A percentile compares a stretch with the other conserved stretches of the same genome.
Conservation (phyloP, 2,113 vertebrate genomes). For the Peromyscus leucopus region DNA sequence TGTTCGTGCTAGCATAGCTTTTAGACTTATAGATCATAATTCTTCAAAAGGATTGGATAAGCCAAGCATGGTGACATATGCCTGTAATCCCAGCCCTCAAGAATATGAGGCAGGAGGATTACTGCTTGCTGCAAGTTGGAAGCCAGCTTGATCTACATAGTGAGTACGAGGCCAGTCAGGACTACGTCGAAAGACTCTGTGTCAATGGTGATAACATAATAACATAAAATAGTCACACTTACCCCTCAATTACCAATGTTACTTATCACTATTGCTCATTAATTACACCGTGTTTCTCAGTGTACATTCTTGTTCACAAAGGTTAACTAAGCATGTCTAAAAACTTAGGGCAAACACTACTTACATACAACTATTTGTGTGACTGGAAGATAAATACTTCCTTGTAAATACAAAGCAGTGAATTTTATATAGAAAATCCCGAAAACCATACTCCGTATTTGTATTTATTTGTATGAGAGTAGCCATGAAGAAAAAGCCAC, state of each 20-base stretch:
- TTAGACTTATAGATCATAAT: not conserved
- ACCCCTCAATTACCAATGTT: not conserved
- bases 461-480: slow-evolving; percentile 34
- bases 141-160: not conserved
- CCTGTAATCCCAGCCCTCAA: not conserved
- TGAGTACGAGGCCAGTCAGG: not conserved
- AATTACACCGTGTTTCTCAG: slow-evolving; percentile 12
- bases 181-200: not conserved
- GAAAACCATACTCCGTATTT: not conserved
- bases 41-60: not conserved
- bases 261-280: not conserved
- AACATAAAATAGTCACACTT: not conserved
- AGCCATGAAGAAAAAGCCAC: slow-evolving; percentile 39
- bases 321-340: slow-evolving; percentile 22
- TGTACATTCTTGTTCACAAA: not conserved
- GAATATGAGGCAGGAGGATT: not conserved
- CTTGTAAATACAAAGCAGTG: not conserved
- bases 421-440: slow-evolving; percentile 39
- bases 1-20: not conserved
- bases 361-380: not conserved
- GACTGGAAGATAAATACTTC: slow-evolving; percentile 12
- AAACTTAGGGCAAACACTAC: slow-evolving; percentile 13
- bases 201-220: not conserved
- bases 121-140: not conserved
- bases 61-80: not conserved